A percentile compares a stretch with the other conserved stretches of the same genome.
These are phyloP conservation scores for Oscheius sp. DNA, from an alignment of 2,888 invertebrate genomes.

Conservation along the genomic window DNA sequence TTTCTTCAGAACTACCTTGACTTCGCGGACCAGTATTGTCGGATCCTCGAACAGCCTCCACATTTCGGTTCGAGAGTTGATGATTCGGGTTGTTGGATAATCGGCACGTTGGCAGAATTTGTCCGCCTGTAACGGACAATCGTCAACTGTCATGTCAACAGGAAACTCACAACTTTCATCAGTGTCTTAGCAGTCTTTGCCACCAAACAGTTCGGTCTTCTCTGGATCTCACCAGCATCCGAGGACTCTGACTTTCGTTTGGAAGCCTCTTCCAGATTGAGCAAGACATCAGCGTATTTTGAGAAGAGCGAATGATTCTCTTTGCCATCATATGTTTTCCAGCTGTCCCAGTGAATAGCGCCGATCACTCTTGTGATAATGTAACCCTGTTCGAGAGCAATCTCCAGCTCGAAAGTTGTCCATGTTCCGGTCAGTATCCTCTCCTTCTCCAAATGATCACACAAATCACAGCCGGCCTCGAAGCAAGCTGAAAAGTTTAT, in stretches of 20 bases:
- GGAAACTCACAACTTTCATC: constrained; percentile 1
- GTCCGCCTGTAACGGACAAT: background rate
- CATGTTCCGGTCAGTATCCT: constrained; percentile 23
- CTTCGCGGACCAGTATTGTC: constrained; percentile 24
- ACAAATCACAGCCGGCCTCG: background rate
- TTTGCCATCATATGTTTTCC: constrained; percentile 1
- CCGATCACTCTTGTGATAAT: constrained; percentile 29
- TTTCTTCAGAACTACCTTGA: constrained; percentile 4
- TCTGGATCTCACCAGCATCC: background rate
- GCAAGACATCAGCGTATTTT: background rate
- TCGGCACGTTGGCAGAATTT: constrained; percentile 22
- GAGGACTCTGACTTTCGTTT: background rate
- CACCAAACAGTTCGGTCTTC: background rate
- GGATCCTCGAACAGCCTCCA: constrained; percentile 37
- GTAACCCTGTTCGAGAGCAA: constrained; percentile 34
- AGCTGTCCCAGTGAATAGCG: constrained; percentile 20
- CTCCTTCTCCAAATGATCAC: constrained; percentile 17
- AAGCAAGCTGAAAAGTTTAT: constrained; percentile 3
- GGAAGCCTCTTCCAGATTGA: background rate
- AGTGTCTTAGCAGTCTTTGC: background rate
- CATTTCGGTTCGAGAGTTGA: constrained; percentile 8
- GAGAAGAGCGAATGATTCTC: constrained; percentile 25
- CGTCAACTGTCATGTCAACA: background rate
- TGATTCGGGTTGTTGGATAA: background rate
- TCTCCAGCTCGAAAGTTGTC: constrained; percentile 30